Percentiles rank a stretch among this genome's conserved stretches.
These are phyloP conservation scores for Saccopteryx leptura DNA, from an alignment of 2,113 vertebrate genomes.

Conservation along the genomic window DNA sequence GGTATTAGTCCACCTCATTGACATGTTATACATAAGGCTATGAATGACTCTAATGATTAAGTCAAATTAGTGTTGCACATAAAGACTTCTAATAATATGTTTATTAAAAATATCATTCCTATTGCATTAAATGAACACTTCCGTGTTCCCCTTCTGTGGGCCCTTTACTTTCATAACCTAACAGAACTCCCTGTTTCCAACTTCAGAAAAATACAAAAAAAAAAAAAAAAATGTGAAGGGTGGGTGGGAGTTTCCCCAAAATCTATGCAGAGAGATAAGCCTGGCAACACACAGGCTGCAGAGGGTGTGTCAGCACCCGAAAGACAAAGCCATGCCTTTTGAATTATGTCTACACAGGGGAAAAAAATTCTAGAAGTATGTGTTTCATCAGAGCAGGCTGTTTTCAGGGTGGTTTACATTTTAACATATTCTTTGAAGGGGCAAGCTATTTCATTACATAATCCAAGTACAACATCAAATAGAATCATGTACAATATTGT, in stretches of 20 bases:
- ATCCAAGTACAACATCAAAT: neutral
- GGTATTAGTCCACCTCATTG: neutral
- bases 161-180: neutral
- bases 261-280: neutral
- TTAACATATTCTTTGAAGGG: neutral
- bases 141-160: neutral
- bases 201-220: no score
- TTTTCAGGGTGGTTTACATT: neutral
- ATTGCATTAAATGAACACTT: neutral
- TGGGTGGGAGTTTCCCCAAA: accelerated
- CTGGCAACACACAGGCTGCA: neutral
- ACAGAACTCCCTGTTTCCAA: neutral
- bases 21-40: neutral
- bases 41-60: neutral
- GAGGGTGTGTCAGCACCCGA: no score
- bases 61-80: neutral
- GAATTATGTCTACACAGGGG: neutral
- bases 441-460: neutral
- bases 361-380: neutral
- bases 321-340: neutral
- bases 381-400: neutral
- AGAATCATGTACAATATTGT: neutral
- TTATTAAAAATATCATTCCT: neutral
- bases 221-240: no score
- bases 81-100: neutral